Conservation (phyloP, 2,888 invertebrate species). For the Mycalesis mineus region DNA sequence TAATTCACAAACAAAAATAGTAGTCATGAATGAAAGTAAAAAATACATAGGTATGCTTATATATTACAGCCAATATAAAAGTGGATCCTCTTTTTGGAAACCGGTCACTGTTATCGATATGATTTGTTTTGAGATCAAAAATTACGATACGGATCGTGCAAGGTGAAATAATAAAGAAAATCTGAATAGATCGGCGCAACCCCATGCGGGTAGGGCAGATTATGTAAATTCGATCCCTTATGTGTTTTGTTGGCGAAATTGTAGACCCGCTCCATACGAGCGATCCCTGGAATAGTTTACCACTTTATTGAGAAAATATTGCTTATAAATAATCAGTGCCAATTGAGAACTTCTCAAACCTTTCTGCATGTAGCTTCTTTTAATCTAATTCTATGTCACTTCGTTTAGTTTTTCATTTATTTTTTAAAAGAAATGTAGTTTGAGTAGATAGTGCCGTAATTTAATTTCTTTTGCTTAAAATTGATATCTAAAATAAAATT, state of each 20-base stretch:
- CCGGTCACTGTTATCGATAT: constrained; percentile 44
- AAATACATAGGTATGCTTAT: too few species aligned
- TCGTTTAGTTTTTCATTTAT: too few species aligned
- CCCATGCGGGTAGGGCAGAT: constrained; percentile 55
- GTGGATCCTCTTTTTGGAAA: too few species aligned
- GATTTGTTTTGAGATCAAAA: constrained; percentile 46
- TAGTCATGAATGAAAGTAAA: too few species aligned
- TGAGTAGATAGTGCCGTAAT: too few species aligned
- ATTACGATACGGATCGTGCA: constrained; percentile 51
- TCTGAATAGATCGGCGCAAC: constrained; percentile 53
- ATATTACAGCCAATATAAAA: too few species aligned
- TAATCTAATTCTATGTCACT: too few species aligned
- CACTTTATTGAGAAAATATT: constrained; percentile 25
- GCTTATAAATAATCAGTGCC: constrained; percentile 19
- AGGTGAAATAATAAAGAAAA: constrained; percentile 66
- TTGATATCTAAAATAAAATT: too few species aligned
- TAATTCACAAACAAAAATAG: too few species aligned
- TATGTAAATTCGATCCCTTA: constrained; percentile 65
- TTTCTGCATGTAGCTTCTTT: not conserved
- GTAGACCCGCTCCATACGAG: constrained; percentile 33
- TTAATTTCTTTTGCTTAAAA: too few species aligned
- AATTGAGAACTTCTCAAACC: not conserved
- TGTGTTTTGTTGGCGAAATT: constrained; percentile 65
- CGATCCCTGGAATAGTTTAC: constrained; percentile 25
- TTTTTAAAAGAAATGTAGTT: too few species aligned